A percentile compares a stretch with the other conserved stretches of the same genome.
Evolutionary conservation across 2,888 invertebrate species (phyloP).

Genomic region (Mylabris sibirica): DNA sequence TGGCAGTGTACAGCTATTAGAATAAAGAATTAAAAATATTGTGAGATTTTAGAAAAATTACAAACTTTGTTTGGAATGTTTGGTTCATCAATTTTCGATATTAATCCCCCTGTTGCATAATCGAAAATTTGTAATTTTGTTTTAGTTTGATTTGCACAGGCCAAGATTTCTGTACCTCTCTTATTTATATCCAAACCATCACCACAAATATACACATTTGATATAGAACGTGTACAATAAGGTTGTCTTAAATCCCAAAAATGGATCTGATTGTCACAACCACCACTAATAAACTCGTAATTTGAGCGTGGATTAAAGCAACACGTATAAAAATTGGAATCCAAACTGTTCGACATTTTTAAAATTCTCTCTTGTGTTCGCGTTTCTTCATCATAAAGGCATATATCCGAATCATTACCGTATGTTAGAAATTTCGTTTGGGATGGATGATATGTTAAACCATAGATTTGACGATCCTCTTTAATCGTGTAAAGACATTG

Average conservation of each 20-base stretch:
- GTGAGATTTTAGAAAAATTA: constrained; percentile 24
- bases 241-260: constrained; percentile 75
- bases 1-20: constrained; percentile 3
- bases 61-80: constrained; percentile 51
- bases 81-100: constrained; percentile 68
- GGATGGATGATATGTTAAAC: constrained; percentile 69
- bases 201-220: constrained; percentile 71
- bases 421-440: constrained; percentile 67
- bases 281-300: constrained; percentile 72
- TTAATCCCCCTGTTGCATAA: constrained; percentile 70
- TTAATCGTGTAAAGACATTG: constrained; percentile 71
- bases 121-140: constrained; percentile 72
- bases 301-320: constrained; percentile 71
- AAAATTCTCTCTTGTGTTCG: constrained; percentile 70
- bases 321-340: constrained; percentile 68
- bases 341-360: constrained; percentile 62
- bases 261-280: constrained; percentile 72
- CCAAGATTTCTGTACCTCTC: constrained; percentile 70
- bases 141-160: constrained; percentile 71
- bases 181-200: constrained; percentile 72
- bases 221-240: constrained; percentile 66
- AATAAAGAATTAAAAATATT: constrained; percentile 15
- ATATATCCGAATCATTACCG: constrained; percentile 70
- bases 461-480: constrained; percentile 71
- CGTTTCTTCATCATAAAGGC: constrained; percentile 75